Evolutionary conservation across 2,797 vertebrate species (phyloP).

Genomic region (Parotocinclus haroldoi): DNA sequence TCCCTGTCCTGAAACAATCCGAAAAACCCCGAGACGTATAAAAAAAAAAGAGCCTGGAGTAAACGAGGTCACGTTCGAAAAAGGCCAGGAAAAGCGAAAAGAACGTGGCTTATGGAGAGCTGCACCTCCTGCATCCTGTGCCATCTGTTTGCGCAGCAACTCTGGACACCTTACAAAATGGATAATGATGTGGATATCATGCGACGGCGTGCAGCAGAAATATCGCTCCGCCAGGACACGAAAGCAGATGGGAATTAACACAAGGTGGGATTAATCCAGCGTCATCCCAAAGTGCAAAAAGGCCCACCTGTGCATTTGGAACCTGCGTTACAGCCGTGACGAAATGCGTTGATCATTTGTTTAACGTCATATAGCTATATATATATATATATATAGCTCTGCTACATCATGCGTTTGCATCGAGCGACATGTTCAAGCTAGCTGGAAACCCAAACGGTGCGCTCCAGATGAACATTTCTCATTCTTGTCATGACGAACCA

Average conservation of each 20-base stretch:
- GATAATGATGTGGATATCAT: constrained; percentile 62
- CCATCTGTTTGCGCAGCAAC: constrained; percentile 73
- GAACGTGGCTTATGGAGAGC: constrained; percentile 69
- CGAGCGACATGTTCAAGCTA: no score
- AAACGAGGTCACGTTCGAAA: no score
- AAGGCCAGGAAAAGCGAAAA: constrained; percentile 36
- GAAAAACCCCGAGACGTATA: no score
- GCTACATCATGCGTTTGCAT: no score
- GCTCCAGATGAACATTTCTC: constrained; percentile 15
- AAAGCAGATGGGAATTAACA: constrained; percentile 49
- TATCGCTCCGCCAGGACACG: constrained; percentile 62
- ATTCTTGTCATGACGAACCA: constrained; percentile 30
- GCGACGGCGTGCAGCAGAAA: constrained; percentile 57
- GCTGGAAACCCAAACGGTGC: constrained; percentile 5
- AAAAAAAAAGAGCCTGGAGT: no score
- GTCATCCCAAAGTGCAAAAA: constrained; percentile 17
- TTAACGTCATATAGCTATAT: no score
- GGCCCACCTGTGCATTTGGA: constrained; percentile 9
- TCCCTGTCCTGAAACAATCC: no score
- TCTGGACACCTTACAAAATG: constrained; percentile 72
- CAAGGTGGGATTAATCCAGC: constrained; percentile 28
- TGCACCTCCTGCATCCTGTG: constrained; percentile 70
- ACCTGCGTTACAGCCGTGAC: constrained; percentile 8
- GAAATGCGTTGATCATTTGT: not conserved
- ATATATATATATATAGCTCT: no score